These are phyloP conservation scores for Therioaphis trifolii DNA, from an alignment of 2,888 invertebrate genomes.

Conservation along the genomic window DNA sequence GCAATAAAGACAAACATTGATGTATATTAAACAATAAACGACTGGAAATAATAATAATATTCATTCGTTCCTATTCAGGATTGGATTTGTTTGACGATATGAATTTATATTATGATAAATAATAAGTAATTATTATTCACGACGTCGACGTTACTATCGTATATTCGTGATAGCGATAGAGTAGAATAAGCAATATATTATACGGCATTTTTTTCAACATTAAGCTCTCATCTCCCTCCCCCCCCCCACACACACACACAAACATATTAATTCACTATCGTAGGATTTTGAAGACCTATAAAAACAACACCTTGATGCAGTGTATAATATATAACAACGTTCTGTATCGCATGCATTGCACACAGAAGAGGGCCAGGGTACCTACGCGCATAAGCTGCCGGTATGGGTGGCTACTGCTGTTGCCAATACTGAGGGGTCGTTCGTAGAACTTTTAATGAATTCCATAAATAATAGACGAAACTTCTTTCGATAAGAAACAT, in stretches of 20 bases:
- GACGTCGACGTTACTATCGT: not conserved
- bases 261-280: slow-evolving; percentile 30
- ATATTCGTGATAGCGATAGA: not conserved
- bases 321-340: not conserved
- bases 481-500: slow-evolving; percentile 50
- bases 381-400: not conserved
- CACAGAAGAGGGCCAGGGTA: not conserved
- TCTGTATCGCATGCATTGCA: not conserved
- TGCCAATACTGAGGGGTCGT: slow-evolving; percentile 7
- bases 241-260: not conserved
- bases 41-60: slow-evolving; percentile 22
- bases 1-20: slow-evolving; percentile 8
- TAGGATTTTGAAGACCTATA: slow-evolving; percentile 41
- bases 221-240: not conserved
- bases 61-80: not conserved
- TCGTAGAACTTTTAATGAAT: slow-evolving; percentile 58
- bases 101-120: slow-evolving; percentile 2
- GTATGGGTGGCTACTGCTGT: not conserved
- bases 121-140: slow-evolving; percentile 45
- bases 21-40: slow-evolving; percentile 9
- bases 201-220: slow-evolving; percentile 18
- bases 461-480: slow-evolving; percentile 60
- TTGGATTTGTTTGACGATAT: not conserved
- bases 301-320: slow-evolving; percentile 37
- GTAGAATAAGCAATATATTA: not conserved